A percentile compares a stretch with the other conserved stretches of the same genome.
These are phyloP conservation scores for Pegoplata infirma DNA, from an alignment of 2,888 invertebrate genomes.

Conservation along the genomic window DNA sequence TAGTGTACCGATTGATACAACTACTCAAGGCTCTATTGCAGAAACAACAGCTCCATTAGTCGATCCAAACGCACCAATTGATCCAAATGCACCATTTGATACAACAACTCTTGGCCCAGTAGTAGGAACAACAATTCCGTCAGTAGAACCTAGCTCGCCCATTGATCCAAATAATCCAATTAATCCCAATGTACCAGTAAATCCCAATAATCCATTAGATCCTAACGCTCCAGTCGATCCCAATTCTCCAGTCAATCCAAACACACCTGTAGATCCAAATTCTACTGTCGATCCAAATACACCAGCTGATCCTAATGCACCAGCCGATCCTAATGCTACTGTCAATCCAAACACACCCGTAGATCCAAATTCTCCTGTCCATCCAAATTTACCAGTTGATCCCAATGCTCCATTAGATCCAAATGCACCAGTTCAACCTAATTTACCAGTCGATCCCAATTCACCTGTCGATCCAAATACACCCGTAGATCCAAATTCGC, in stretches of 20 bases:
- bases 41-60: slow-evolving; percentile 51
- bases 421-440: slow-evolving; percentile 40
- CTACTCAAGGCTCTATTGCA: slow-evolving; percentile 39
- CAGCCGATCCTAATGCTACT: slow-evolving; percentile 50
- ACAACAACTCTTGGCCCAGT: slow-evolving; percentile 21
- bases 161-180: slow-evolving; percentile 39
- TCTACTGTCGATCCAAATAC: slow-evolving; percentile 14
- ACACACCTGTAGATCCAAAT: slow-evolving; percentile 16
- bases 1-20: slow-evolving; percentile 35
- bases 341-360: slow-evolving; percentile 32
- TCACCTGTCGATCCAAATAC: slow-evolving; percentile 44
- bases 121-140: too few species aligned
- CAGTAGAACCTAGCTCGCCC: slow-evolving; percentile 31
- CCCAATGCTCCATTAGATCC: too few species aligned
- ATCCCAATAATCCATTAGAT: slow-evolving; percentile 38
- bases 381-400: slow-evolving; percentile 41
- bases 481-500: slow-evolving; percentile 39
- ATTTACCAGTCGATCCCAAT: slow-evolving; percentile 39
- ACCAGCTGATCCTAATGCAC: slow-evolving; percentile 13
- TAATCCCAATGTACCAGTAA: slow-evolving; percentile 34
- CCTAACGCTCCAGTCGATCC: slow-evolving; percentile 58
- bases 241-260: slow-evolving; percentile 18
- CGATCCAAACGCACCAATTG: slow-evolving; percentile 35
- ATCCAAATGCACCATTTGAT: slow-evolving; percentile 5
- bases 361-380: slow-evolving; percentile 37